A percentile compares a stretch with the other conserved stretches of the same genome.
These are phyloP conservation scores for Agriopis marginaria DNA, from an alignment of 2,888 invertebrate species.

Conservation along the genomic window DNA sequence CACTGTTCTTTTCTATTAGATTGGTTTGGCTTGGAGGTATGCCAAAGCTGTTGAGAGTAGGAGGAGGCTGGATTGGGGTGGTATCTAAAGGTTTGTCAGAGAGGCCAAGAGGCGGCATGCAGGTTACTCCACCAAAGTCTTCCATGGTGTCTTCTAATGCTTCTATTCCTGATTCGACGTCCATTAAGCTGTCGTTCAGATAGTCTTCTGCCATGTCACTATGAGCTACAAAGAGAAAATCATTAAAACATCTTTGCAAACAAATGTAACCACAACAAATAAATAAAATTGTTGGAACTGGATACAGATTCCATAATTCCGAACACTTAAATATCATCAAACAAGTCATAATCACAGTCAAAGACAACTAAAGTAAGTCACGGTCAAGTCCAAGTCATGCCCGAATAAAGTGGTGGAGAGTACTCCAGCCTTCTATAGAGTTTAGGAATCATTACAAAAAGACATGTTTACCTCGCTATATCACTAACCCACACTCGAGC, in stretches of 20 bases:
- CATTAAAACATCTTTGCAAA: background rate
- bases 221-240: constrained; percentile 48
- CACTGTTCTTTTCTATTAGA: constrained; percentile 45
- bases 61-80: constrained; percentile 44
- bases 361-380: no score
- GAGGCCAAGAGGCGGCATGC: constrained; percentile 48
- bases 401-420: no score
- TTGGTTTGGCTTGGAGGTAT: constrained; percentile 70
- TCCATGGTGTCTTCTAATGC: constrained; percentile 81
- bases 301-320: no score
- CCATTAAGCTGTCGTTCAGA: constrained; percentile 65
- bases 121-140: constrained; percentile 64
- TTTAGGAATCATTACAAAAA: no score
- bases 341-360: no score
- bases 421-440: no score
- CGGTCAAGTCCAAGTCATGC: no score
- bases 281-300: no score
- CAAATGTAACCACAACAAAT: background rate
- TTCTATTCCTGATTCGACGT: constrained; percentile 84
- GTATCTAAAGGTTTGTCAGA: constrained; percentile 51
- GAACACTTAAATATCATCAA: no score
- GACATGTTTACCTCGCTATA: no score
- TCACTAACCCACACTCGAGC: no score
- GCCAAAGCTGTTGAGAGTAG: constrained; percentile 58
- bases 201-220: constrained; percentile 68